Base-by-base conservation (phyloP, 1,140 invertebrate species). In the Dendrolimus kikuchii region DNA sequence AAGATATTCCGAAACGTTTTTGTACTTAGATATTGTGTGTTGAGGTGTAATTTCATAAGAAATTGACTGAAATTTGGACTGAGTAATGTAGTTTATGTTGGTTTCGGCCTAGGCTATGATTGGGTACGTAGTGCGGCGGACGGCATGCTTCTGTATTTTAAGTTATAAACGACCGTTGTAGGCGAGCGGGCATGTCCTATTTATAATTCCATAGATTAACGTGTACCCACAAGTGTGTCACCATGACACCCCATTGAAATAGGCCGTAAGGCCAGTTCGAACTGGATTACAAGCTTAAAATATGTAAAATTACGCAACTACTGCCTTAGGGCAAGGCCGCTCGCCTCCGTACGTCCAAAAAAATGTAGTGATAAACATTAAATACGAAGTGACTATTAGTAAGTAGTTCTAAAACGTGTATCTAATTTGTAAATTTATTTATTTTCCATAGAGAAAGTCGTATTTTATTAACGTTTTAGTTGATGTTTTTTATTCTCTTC, bases 381-480 rank as follows among this genome's bases (percentile, higher is more conserved):
- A 74, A 64, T 68, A 62, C 63, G 73, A 80, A 73, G 76, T 80
- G 73, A 85, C 78, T 83, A 85, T 72, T 80, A 82, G 79, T 78
- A 74, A 66, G 60, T 81, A 80, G 70, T 64, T 77, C 65, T 77
- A 77, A 80, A 79, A 81, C 77, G 77, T 83, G 81, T 84, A 84
- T 83, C 71, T 86, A 83, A 83, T 81, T 79, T 86, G 83, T 86
- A 86, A 86, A 86, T 86, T 74, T 86, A 84, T 84, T 86, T 84
- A 84, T 82, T 84, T 83, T 82, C 79, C 74, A 86, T 84, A 84
- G 83, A 86, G 81, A 83, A 86, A 79, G 73, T 78, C 60, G 83
- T 86, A 86, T 86, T 86, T 86, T 86, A 79, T 86, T 86, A 86
- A 86, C 81, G 83, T 84, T 86, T 81, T 86, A 84, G 81, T 86